Percentiles rank a stretch among this genome's conserved stretches.
Conservation (phyloP, 2,888 invertebrate genomes). For the Serrognathus titanus region DNA sequence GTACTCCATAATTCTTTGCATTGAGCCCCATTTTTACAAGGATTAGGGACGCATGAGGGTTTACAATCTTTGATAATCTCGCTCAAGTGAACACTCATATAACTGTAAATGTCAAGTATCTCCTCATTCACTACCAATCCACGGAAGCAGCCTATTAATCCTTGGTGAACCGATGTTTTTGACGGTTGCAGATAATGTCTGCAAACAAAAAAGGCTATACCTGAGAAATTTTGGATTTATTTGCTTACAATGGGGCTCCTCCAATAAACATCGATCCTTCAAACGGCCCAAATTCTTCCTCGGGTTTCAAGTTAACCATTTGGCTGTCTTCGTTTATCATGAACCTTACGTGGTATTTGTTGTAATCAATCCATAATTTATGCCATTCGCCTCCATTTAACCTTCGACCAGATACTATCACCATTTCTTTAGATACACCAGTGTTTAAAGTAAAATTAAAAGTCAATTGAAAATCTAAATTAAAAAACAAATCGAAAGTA, state of each 20-base stretch:
- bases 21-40: slow-evolving; percentile 86
- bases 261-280: slow-evolving; percentile 93
- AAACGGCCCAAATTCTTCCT: slow-evolving; percentile 88
- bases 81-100: slow-evolving; percentile 86
- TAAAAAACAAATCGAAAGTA: not conserved
- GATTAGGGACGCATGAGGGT: slow-evolving; percentile 91
- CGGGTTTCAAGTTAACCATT: slow-evolving; percentile 79
- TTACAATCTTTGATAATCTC: slow-evolving; percentile 92
- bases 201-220: slow-evolving; percentile 3
- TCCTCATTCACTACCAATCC: slow-evolving; percentile 89
- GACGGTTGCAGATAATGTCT: slow-evolving; percentile 56
- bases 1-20: slow-evolving; percentile 92
- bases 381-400: slow-evolving; percentile 95
- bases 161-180: slow-evolving; percentile 80
- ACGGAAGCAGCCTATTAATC: slow-evolving; percentile 90
- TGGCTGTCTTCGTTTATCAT: slow-evolving; percentile 88
- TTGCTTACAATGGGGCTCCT: slow-evolving; percentile 83
- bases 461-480: slow-evolving; percentile 73
- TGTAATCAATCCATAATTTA: slow-evolving; percentile 93
- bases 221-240: not conserved
- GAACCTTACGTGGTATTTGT: slow-evolving; percentile 87
- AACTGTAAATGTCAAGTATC: slow-evolving; percentile 86
- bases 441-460: slow-evolving; percentile 88
- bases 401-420: slow-evolving; percentile 76
- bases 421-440: slow-evolving; percentile 75